Base-by-base conservation (phyloP, 2,888 invertebrate species). In the Drepana falcataria region DNA sequence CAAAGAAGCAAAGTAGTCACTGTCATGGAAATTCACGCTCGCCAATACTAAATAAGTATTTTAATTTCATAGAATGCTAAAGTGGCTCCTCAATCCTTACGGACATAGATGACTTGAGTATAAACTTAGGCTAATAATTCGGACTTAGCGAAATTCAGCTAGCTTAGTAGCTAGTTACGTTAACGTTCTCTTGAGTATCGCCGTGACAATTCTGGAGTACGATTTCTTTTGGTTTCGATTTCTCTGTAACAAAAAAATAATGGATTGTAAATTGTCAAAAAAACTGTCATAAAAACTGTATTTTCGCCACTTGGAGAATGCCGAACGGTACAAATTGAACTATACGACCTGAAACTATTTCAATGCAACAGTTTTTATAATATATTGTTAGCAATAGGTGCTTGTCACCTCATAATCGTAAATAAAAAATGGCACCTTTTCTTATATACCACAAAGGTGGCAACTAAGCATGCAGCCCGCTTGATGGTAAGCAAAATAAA, bases 241-340 rank as follows among this genome's bases (percentile, higher is more conserved):
- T 81, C 79, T 72, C 73, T 59, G 66, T 54, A 66, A 76, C 66
- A 78, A 78, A 83, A 21, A 80, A 78, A 65, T 73, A 75, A 80
- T 77, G 73, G 76, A 79, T 69, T 69, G 58, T 9, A 58, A 57
- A 55, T 9, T 21, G 21, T 21, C 21, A 21, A 59, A 55, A 47
- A 53, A 53, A 55, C 48, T 49, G 35, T 37, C 48, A 35, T 57
- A 63, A 64, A 67, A 60, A 59, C 58, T 41, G 44, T 3, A 44
- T 44, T 44, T 44, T 44, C 9, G 44, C 9, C 33, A 49, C 34
- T 33, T 7, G 55, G 49, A 37, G 37, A 49, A 37, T 21, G 49
- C 6, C 66, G 59, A 54, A 9, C 9, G 44, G 6, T 2, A 9
- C 3, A 44, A 44, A 55, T 51, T 59, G 58, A 61, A 55, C 61